Percentiles rank a stretch among this genome's conserved stretches.
Conservation (phyloP, 2,113 vertebrate species). For the Hippocampus zosterae region DNA sequence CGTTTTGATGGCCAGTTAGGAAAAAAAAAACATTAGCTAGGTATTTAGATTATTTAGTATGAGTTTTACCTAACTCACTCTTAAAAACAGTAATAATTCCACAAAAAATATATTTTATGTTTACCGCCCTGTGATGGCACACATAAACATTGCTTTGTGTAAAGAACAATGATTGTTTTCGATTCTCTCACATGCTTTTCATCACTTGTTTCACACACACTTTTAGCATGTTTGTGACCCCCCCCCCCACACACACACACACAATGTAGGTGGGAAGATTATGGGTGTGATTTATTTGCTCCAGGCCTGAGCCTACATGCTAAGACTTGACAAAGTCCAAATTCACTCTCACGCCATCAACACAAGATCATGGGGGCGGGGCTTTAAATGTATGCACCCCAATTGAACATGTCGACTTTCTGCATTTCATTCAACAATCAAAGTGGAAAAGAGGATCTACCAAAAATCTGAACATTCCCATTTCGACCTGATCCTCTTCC, state of each 20-base stretch:
- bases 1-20: neutral
- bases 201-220: neutral
- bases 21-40: neutral
- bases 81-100: neutral
- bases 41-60: neutral
- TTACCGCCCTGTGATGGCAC: neutral
- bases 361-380: neutral
- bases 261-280: neutral
- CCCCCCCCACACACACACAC: neutral
- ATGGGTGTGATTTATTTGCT: neutral
- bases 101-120: neutral
- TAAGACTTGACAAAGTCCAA: neutral
- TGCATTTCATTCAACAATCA: neutral
- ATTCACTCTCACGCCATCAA: neutral
- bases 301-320: neutral
- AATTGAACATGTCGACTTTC: neutral
- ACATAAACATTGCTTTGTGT: neutral
- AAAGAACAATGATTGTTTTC: neutral
- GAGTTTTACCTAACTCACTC: neutral
- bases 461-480: neutral
- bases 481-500: neutral
- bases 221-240: neutral
- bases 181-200: too few relatives aligned
- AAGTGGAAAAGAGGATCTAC: neutral
- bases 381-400: neutral